Conservation (phyloP, 2,797 vertebrate genomes). For the Parauchenoglanis ngamensis region DNA sequence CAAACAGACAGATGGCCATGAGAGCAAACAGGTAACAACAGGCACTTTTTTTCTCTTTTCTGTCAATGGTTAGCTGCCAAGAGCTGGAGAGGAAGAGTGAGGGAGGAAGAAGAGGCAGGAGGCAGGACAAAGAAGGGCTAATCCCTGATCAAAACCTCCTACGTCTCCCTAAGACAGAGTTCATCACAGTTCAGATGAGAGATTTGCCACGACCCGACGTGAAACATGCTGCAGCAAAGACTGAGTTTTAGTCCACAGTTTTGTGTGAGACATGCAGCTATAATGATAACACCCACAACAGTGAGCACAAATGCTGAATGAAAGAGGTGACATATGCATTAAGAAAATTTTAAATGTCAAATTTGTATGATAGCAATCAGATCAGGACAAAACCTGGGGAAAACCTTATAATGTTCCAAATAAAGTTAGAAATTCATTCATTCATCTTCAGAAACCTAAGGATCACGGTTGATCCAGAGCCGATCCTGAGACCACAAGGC, state of each 20-base stretch:
- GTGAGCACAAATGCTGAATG: not conserved
- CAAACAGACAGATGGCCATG: conserved; percentile 56
- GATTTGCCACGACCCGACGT: conserved; percentile 21
- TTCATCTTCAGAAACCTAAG: not conserved
- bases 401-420: not conserved
- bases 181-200: conserved; percentile 28
- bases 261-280: not conserved
- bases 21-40: conserved; percentile 43
- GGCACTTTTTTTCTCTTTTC: conserved; percentile 26
- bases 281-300: not conserved
- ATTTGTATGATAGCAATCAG: not conserved
- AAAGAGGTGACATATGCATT: not conserved
- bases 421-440: not conserved
- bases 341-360: not conserved
- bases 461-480: not conserved
- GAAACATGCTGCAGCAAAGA: conserved; percentile 10
- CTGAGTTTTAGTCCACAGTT: not conserved
- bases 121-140: conserved; percentile 47
- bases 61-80: conserved; percentile 31
- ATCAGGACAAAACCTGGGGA: not conserved
- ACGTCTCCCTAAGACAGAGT: conserved; percentile 18
- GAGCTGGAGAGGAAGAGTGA: conserved; percentile 27
- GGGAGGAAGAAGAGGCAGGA: conserved; percentile 37
- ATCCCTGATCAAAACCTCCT: conserved; percentile 45
- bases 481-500: not conserved